A percentile compares a stretch with the other conserved stretches of the same genome.
These are phyloP conservation scores for Mayetiola destructor DNA, from an alignment of 2,888 invertebrate genomes.

Conservation along the genomic window DNA sequence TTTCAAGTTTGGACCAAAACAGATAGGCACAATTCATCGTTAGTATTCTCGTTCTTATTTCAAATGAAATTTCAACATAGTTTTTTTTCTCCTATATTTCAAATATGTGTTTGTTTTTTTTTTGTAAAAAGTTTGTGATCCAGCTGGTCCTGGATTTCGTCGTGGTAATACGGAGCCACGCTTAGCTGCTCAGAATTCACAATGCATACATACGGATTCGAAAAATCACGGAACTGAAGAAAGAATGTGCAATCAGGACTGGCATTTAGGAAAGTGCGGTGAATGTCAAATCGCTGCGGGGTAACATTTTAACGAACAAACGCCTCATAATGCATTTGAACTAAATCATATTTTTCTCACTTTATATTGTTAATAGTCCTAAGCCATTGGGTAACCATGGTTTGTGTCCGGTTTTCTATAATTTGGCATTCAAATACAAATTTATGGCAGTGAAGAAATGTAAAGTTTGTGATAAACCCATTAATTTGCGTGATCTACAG, in stretches of 20 bases:
- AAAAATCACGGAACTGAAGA: constrained; percentile 21
- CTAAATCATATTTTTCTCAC: no score
- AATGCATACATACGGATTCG: constrained; percentile 28
- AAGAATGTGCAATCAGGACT: constrained; percentile 24
- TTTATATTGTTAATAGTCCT: no score
- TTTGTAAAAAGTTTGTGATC: constrained; percentile 31
- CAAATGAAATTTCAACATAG: no score
- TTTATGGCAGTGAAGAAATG: constrained; percentile 21
- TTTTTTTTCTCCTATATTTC: no score
- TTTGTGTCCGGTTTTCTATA: constrained; percentile 23
- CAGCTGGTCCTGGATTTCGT: constrained; percentile 28
- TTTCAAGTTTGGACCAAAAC: constrained; percentile 22
- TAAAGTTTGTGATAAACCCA: constrained; percentile 18
- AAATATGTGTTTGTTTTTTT: not conserved
- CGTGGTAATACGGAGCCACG: constrained; percentile 16
- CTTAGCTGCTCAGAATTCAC: constrained; percentile 29
- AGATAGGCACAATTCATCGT: constrained; percentile 30
- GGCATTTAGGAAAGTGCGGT: constrained; percentile 25
- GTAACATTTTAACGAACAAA: no score
- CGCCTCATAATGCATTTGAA: no score
- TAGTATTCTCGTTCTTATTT: not conserved
- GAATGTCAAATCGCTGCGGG: constrained; percentile 19
- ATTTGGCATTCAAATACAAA: constrained; percentile 21
- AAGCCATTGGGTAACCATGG: constrained; percentile 24
- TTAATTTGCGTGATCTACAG: not conserved